A percentile compares a stretch with the other conserved stretches of the same genome.
Conservation (phyloP, 2,888 invertebrate species). For the Yponomeuta cagnagella region DNA sequence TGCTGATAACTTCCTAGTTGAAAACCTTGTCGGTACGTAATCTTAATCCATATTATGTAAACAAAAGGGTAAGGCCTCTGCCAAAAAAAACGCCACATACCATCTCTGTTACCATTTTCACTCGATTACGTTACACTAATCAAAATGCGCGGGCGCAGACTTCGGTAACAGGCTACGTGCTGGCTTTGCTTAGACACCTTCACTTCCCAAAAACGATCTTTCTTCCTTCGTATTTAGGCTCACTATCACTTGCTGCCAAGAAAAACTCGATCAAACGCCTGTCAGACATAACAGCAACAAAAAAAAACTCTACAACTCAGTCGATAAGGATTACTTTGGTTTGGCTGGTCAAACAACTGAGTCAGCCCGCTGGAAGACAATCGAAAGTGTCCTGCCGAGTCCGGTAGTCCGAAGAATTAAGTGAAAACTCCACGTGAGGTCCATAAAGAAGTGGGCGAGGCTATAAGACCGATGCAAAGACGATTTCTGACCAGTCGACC, state of each 20-base stretch:
- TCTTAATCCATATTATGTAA: neutral
- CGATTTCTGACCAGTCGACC: neutral
- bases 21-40: too few relatives aligned
- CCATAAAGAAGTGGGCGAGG: neutral
- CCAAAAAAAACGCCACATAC: neutral
- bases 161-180: neutral
- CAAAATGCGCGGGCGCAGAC: constrained; percentile 48
- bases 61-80: neutral
- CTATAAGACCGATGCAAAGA: constrained; percentile 1
- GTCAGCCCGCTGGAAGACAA: neutral
- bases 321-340: neutral
- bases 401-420: neutral
- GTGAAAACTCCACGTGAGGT: constrained; percentile 1
- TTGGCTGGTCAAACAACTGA: neutral
- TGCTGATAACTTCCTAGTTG: too few relatives aligned
- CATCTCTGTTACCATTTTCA: constrained; percentile 56
- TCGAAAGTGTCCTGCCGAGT: neutral
- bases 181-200: neutral
- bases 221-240: neutral
- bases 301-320: neutral
- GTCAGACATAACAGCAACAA: neutral
- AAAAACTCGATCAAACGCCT: neutral
- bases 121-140: constrained; percentile 64
- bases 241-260: neutral
- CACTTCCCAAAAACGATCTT: neutral